Conservation (phyloP, 64 coral and sea anemone genomes). For the Trachythela sp. region DNA sequence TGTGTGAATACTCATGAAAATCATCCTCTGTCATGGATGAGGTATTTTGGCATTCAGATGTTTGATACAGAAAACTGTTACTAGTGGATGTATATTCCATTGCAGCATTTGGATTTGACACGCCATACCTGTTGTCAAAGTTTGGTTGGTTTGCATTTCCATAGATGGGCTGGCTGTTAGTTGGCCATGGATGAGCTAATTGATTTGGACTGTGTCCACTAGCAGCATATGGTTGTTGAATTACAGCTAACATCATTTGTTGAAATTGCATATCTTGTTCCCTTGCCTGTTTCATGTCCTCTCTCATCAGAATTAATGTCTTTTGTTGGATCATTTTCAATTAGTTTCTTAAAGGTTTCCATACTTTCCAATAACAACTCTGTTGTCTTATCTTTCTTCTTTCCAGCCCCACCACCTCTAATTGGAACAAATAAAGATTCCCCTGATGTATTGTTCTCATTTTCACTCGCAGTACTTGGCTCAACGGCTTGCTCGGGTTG, state of each 20-base stretch:
- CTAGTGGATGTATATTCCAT: background rate
- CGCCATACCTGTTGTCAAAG: background rate
- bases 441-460: background rate
- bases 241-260: constrained; percentile 59
- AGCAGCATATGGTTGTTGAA: background rate
- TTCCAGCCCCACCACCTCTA: constrained; percentile 9
- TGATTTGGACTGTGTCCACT: background rate
- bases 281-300: constrained; percentile 48
- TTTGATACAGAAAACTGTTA: background rate
- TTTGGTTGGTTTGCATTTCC: background rate
- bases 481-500: constrained; percentile 44
- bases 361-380: constrained; percentile 35
- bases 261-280: constrained; percentile 60
- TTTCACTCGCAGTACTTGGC: constrained; percentile 31
- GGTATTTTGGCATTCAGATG: background rate
- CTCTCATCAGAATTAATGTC: constrained; percentile 54
- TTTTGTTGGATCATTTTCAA: constrained; percentile 61
- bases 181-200: background rate
- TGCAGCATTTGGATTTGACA: background rate
- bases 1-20: background rate
- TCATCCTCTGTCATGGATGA: background rate
- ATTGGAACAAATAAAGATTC: constrained; percentile 29
- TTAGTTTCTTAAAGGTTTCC: constrained; percentile 47
- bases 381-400: constrained; percentile 34
- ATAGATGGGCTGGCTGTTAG: background rate